Conservation (phyloP, 1,140 invertebrate genomes). For the Platorchestia sp. region DNA sequence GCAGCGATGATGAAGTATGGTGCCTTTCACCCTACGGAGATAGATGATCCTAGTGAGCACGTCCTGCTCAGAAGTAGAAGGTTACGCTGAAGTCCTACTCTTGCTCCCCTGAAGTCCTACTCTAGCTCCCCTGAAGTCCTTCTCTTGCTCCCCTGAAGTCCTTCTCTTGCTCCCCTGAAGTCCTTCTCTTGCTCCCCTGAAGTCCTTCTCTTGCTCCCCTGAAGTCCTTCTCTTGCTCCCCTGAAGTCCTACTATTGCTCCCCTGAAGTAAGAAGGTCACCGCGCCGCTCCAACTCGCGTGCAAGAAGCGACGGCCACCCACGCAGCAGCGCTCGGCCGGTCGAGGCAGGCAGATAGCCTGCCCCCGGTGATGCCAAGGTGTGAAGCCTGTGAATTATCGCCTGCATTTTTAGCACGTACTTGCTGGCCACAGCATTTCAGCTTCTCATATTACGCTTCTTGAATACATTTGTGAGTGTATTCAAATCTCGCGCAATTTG, state of each 20-base stretch:
- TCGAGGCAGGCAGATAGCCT: not conserved
- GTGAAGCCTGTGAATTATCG: constrained; percentile 41
- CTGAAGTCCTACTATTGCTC: not conserved
- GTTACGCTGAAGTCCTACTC: not conserved
- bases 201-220: not conserved
- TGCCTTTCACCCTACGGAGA: not conserved
- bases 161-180: not conserved
- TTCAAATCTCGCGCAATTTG: not conserved
- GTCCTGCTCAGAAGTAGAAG: not conserved
- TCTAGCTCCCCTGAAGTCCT: not conserved
- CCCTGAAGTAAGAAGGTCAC: not conserved
- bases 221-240: not conserved
- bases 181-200: not conserved
- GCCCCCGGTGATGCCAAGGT: not conserved
- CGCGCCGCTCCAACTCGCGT: not conserved
- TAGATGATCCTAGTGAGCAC: not conserved
- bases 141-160: not conserved
- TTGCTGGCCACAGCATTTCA: not conserved
- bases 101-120: not conserved
- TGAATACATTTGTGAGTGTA: not conserved
- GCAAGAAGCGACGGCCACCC: not conserved
- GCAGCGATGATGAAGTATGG: not conserved
- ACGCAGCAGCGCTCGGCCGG: not conserved
- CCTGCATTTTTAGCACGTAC: constrained; percentile 32
- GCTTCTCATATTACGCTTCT: not conserved